Evolutionary conservation across 2,888 invertebrate genomes (phyloP), one percentile per base, ranked within the genome.

Genomic region (Gari tellinella): DNA sequence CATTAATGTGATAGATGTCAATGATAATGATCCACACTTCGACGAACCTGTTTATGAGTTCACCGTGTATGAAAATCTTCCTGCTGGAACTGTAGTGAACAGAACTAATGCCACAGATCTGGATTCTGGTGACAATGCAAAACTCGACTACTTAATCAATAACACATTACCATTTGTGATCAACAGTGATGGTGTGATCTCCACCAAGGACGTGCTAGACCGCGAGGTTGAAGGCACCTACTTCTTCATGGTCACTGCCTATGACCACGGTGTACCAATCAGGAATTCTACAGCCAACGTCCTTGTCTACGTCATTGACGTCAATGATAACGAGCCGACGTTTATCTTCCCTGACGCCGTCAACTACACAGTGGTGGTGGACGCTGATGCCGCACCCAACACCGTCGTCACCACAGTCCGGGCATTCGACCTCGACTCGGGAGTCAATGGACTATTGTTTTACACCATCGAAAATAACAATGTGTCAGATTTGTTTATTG

Each of bases 271-370:
- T 0, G 61, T 63, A 14, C 83, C 79, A 0, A 75, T 81, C 1
- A 62, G 77, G 40, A 85, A 78, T 60, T 75, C 77, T 10, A 77
- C 84, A 7, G 64, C 81, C 17, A 72, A 68, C 21, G 80, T 88
- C 7, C 77, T 69, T 12, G 78, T 87, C n/a, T 73, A 72, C 19
- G 74, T 88, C 14, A 66, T 57, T 0, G 86, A 87, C 41, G 69
- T 60, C 10, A 88, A 87, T 55, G 88, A 86, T 61, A 79, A 86
- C 61, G 41, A 77, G 0, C 90, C 90, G 0, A 43, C 69, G 7
- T 86, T 90, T 62, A 57, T 81, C 4, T 85, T 85, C 64, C 87
- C 88, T 8, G 86, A 81, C 58, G 67, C 65, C 1, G 82, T 80
- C 7, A 86, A 88, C 56, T 69, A 81, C 43, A 81, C 81, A 1